Base-by-base conservation (phyloP, 1,140 invertebrate species). In the Ceratosolen solmsi region DNA sequence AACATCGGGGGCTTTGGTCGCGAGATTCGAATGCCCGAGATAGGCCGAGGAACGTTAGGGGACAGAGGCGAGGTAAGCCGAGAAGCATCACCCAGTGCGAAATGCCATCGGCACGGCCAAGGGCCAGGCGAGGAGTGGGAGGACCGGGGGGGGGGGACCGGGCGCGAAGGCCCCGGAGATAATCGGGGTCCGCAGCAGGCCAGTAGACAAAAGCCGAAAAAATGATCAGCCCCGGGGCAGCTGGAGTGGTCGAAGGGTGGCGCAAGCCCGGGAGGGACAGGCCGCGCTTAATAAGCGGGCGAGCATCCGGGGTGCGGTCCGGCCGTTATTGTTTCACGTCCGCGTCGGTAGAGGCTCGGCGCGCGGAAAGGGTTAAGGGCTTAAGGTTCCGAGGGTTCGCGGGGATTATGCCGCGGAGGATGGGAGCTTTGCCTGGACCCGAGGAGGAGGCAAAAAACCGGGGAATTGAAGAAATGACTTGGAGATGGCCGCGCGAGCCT, bases 251-350 rank as follows among this genome's bases (percentile, higher is more conserved):
- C 54, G 22, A 36, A 54, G 38, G 68, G 51, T 63, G 41, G 63
- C 20, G 30, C 63, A 41, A 68, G 22, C 75, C 60, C 60, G 82
- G 83, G 49, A 85, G 84, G 86, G 86, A 88, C 86, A 89, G 88
- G 13, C 3, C 20, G 65, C 86, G 88, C 87, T 87, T 88, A 87
- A 89, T 87, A 89, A 89, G 87, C 84, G 46, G 30, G 36, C 84
- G 85, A 84, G 88, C 89, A 90, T 90, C 90, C 90, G 90, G 90
- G 90, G 90, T 90, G 89, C 89, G 89, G 90, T 91, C 90, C 90
- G 85, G 90, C 84, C 80, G 46, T 85, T 80, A 89, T 90, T 91
- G 89, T 91, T 91, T 91, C 89, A 90, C 33, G 17, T 1, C 30
- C 41, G 87, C 83, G 87, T 89, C 87, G 85, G 85, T 86, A 88